Base-by-base conservation (phyloP, 2,888 invertebrate species). In the Drosophila stalkeri region DNA sequence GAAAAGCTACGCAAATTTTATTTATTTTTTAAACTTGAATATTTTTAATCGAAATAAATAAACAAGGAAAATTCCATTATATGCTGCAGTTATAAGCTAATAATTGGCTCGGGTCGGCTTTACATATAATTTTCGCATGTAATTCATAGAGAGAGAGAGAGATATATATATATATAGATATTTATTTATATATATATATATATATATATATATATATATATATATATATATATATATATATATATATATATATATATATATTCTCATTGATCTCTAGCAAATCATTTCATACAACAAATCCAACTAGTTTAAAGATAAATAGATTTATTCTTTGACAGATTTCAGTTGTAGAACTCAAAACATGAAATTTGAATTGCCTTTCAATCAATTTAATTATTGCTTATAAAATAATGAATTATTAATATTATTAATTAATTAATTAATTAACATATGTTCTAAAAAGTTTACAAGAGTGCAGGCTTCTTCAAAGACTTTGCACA, bases 381-480 rank as follows among this genome's bases (percentile, higher is more conserved):
- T 46, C 18, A 47, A 43, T 63, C 44, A 52, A 66, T 54, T 62
- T 47, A 46, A 31, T 63, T 75, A 82, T 77, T 82, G 80, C 82
- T 85, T 85, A 77, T 65, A 77, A 80, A 78, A 64, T 60, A 84
- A 75, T 69, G 72, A 60, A 55, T 75, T 52, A 64, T 59, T 63
- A 37, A 60, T 54, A 72, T 77, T 68, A 80, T 67, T 63, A 63
- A 54, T 70, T 64, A 64, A 70, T 70, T 64, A 64, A 70, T 82
- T 81, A 76, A 80, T 81, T 73, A 84, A 80, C 76, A 80, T 82
- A 79, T 86, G 81, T 67, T 74, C 83, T 88, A 83, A 88, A 82
- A 81, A 84, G 77, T 77, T 84, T 77, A 74, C 75, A 80, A 67
- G 52, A 78, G 83, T 78, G 82, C 77, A 78, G 63, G 62, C 80